Evolutionary conservation across 2,797 vertebrate species (phyloP).

Genomic region (Melanotaenia pygmaea): DNA sequence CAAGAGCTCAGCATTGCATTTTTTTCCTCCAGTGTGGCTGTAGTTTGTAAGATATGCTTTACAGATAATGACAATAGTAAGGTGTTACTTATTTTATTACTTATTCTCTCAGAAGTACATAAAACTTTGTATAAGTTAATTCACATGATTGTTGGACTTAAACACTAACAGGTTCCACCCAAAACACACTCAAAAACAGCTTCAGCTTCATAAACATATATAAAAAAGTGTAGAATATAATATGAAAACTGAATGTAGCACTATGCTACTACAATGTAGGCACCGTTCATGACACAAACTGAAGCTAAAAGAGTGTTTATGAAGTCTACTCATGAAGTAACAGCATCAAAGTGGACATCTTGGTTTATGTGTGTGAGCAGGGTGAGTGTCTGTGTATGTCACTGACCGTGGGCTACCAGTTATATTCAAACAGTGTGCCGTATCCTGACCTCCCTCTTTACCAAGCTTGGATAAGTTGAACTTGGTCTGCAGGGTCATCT

Average conservation of each 20-base stretch:
- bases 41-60: background rate
- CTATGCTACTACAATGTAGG: background rate
- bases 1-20: background rate
- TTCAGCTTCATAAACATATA: background rate
- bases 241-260: background rate
- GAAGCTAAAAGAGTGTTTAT: background rate
- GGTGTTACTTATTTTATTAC: no score
- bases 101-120: background rate
- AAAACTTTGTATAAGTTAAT: no score
- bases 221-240: background rate
- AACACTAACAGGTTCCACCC: no score
- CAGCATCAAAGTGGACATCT: background rate
- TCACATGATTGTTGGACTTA: no score
- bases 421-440: constrained; percentile 51
- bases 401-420: constrained; percentile 77
- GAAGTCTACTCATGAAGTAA: background rate
- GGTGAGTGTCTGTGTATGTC: background rate
- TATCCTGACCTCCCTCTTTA: constrained; percentile 84
- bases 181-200: background rate
- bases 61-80: constrained; percentile 5
- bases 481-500: constrained; percentile 93
- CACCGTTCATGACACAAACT: background rate
- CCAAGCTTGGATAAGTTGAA: constrained; percentile 91
- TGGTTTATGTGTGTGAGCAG: background rate
- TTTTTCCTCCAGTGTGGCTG: background rate